phyloP scores from a whole-genome alignment of 2,888 invertebrate genomes.

The Hoplodrina blanda region DNA sequence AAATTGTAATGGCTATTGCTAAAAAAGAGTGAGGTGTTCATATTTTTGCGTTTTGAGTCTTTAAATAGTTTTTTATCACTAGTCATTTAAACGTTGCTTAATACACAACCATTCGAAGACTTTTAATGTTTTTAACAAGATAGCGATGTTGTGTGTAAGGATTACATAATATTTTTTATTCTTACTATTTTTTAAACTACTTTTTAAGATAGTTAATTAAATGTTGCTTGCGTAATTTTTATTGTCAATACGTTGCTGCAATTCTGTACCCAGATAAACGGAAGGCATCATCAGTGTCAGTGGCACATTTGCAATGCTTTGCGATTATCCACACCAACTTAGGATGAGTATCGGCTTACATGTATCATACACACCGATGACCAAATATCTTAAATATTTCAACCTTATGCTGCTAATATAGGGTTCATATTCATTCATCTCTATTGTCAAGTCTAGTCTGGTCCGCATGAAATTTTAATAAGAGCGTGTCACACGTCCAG shows the following conservation, averaged over 20 bases:
- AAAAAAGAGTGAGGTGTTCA: background rate
- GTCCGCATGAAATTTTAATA: conserved; percentile 76
- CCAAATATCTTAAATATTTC: conserved; percentile 4
- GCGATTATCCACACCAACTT: conserved; percentile 86
- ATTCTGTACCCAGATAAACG: conserved; percentile 68
- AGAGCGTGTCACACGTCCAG: conserved; percentile 72
- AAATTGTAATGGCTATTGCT: background rate
- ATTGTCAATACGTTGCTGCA: conserved; percentile 31
- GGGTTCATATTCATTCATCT: conserved; percentile 41
- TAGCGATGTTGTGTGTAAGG: too few species aligned
- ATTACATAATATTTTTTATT: too few species aligned
- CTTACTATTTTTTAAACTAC: too few species aligned
- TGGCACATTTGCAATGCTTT: conserved; percentile 76
- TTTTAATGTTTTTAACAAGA: too few species aligned
- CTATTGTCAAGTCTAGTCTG: conserved; percentile 35
- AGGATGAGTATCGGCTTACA: conserved; percentile 66
- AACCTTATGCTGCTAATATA: conserved; percentile 36
- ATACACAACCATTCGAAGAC: too few species aligned
- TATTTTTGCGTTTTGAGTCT: background rate
- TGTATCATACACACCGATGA: conserved; percentile 31
- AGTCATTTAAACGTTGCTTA: background rate
- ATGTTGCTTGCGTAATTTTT: conserved; percentile 26
- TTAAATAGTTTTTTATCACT: background rate
- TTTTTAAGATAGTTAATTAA: too few species aligned
- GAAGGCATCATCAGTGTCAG: conserved; percentile 73